Percentiles rank a stretch among this genome's conserved stretches.
Conservation (phyloP, 2,113 vertebrate genomes). For the Cottus gobio region DNA sequence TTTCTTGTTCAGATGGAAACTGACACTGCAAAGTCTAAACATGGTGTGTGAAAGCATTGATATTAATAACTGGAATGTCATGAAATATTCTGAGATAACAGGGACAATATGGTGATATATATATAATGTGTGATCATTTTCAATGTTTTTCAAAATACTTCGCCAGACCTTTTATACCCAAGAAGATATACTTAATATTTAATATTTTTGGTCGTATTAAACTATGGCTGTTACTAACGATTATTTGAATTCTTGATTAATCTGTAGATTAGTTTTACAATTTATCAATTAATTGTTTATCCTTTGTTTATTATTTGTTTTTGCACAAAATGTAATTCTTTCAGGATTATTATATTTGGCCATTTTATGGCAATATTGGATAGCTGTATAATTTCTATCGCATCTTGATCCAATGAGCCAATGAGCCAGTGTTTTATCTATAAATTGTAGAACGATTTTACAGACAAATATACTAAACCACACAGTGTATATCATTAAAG, state of each 20-base stretch:
- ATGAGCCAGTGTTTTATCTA: background rate
- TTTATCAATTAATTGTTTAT: background rate
- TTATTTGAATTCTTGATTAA: background rate
- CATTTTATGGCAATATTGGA: background rate
- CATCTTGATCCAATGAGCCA: background rate
- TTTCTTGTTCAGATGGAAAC: slow-evolving; percentile 18
- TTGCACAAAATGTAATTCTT: background rate
- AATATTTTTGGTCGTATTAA: background rate
- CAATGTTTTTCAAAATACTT: background rate
- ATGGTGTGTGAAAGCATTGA: slow-evolving; percentile 20
- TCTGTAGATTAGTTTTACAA: background rate
- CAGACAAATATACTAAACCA: background rate
- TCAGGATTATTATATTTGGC: background rate
- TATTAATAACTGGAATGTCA: slow-evolving; percentile 7
- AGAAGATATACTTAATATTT: background rate
- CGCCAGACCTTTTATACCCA: background rate
- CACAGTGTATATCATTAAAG: background rate
- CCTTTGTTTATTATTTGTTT: background rate
- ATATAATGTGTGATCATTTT: background rate
- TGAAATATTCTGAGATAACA: background rate
- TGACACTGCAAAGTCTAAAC: slow-evolving; percentile 21
- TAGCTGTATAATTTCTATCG: background rate
- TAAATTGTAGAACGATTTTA: background rate
- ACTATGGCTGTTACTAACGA: background rate
- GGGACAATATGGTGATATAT: background rate